Evolutionary conservation across 2,888 invertebrate genomes (phyloP), one percentile per base, ranked within the genome.

Genomic region (Pemphredon lugubris): DNA sequence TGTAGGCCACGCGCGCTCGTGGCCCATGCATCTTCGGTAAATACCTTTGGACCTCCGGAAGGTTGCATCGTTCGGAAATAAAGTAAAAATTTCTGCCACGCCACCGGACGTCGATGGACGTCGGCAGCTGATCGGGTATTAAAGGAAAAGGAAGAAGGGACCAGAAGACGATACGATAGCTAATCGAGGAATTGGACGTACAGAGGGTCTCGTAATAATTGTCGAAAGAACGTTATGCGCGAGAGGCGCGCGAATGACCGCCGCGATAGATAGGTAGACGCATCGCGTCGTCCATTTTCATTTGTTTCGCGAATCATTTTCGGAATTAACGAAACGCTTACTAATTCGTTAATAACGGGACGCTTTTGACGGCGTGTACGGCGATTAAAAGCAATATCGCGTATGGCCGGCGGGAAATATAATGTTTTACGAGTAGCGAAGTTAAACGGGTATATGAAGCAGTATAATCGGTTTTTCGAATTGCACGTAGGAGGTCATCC

Each of bases 11-110:
- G 63, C 73, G 70, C 67, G 57, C 69, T 76, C 66, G 44, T 14
- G 63, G 51, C 57, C 68, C 76, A 73, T 80, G 73, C 69, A 78
- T 83, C 79, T 83, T 81, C 75, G 75, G 66, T 66, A 79, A 81
- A 85, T 76, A 75, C 64, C 73, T 69, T 44, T 44, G 45, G 47
- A 58, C 50, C 44, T 50, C 37, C 13, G 34, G 57, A 47, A 47
- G 59, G 48, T 39, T 30, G 57, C 42, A 21, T 58, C 23, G 45
- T 20, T 26, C 13, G 23, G 26, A 34, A 48, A 53, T 26, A 34
- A 34, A 34, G 34, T 4, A n/a, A 7, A 4, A 34, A 34, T 34
- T 34, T 57, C 59, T 73, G 71, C 70, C 48, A 47, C 53, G 64
- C 67, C 74, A 71, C 59, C 48, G 23, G 54, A 32, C 48, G 44